A percentile compares a stretch with the other conserved stretches of the same genome.
Conservation (phyloP, 2,797 vertebrate species). For the Epinephelus coioides region DNA sequence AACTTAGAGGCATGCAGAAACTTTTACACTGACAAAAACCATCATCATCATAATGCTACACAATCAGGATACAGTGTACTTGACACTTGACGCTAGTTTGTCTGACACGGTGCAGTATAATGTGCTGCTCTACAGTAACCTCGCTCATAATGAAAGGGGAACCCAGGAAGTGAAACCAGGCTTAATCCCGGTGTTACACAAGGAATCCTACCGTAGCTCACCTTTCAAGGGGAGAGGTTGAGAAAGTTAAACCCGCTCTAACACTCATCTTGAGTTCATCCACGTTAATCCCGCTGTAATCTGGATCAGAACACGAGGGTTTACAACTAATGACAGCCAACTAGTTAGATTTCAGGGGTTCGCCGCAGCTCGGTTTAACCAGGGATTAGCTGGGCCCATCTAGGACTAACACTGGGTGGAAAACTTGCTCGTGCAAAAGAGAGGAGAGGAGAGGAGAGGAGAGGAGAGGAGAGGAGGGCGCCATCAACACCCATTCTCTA, state of each 20-base stretch:
- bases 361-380: conserved; percentile 78
- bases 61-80: background rate
- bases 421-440: conserved; percentile 54
- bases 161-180: conserved; percentile 78
- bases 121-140: conserved; percentile 64
- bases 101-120: conserved; percentile 19
- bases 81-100: conserved; percentile 13
- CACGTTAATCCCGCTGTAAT: conserved; percentile 84
- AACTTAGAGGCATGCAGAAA: background rate
- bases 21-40: background rate
- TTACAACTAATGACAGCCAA: conserved; percentile 84
- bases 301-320: conserved; percentile 82
- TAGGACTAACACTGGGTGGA: conserved; percentile 61
- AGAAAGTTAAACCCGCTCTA: conserved; percentile 82
- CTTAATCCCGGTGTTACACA: conserved; percentile 82
- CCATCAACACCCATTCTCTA: conserved; percentile 42
- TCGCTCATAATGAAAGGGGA: conserved; percentile 65
- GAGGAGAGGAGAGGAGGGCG: conserved; percentile 27
- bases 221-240: conserved; percentile 82
- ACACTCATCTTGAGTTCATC: conserved; percentile 82
- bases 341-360: conserved; percentile 83
- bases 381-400: conserved; percentile 79
- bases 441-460: conserved; percentile 32
- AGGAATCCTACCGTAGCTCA: conserved; percentile 78
- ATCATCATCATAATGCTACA: background rate